Evolutionary conservation across 2,113 vertebrate species (phyloP).

Genomic region (Geococcyx californianus): DNA sequence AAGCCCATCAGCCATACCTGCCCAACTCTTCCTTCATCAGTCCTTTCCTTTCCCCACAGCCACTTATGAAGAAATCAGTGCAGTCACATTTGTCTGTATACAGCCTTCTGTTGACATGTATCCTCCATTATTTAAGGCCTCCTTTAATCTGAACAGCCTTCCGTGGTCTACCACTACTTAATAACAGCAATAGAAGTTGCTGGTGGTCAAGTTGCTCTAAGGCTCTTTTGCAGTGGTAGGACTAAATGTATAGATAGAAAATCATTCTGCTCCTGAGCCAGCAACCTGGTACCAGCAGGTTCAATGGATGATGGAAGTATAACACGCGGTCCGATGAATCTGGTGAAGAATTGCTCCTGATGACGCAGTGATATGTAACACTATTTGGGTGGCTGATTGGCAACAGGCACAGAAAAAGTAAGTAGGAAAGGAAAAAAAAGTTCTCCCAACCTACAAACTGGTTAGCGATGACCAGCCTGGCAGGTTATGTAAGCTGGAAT

Average conservation of each 20-base stretch:
- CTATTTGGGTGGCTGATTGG: neutral
- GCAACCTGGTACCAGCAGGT: neutral
- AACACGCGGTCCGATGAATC: neutral
- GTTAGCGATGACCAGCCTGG: neutral
- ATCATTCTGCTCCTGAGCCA: neutral
- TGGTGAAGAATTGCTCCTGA: neutral
- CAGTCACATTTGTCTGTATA: neutral
- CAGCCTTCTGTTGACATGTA: neutral
- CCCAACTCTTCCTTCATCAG: neutral
- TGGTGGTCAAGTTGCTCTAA: neutral
- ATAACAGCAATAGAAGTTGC: neutral
- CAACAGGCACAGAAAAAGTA: neutral
- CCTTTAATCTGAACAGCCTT: neutral
- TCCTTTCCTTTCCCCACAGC: neutral
- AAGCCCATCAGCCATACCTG: neutral
- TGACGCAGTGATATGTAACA: fast-evolving
- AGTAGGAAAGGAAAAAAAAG: neutral
- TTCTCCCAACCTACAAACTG: neutral
- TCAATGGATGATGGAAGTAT: neutral
- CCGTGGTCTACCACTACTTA: neutral
- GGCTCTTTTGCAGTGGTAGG: neutral
- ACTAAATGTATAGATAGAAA: neutral
- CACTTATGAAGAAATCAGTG: neutral
- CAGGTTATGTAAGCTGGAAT: neutral
- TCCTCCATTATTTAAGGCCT: neutral